Evolutionary conservation across 2,113 vertebrate genomes (phyloP), one percentile per base, ranked within the genome.

Genomic region (Ctenomys sociabilis): DNA sequence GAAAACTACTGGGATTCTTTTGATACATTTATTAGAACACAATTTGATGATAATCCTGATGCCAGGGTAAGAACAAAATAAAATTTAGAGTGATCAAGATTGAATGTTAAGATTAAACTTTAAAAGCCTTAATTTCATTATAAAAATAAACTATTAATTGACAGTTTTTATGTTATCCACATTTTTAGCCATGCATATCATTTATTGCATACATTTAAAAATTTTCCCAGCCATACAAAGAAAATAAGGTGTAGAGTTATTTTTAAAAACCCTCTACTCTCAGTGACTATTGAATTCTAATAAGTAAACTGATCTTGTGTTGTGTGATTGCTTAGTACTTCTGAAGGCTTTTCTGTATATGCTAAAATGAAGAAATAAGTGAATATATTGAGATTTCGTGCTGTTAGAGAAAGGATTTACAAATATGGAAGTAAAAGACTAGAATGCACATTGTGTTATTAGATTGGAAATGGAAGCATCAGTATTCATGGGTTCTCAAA

Each of bases 1-100:
- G 98, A 98, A 94, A 97, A 96, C 93, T 73, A 98, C 88, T 99
- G 98, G 98, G 98, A 99, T 92, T 95, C 96, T 90, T 99, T 99
- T 96, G 98, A 99, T 96, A 97, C 97, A 54, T 99, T 99, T 97
- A 86, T 99, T 95, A 98, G 97, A 97, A 97, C 98, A 78, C 98
- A 99, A 80, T 99, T 99, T 97, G 98, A 99, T 59, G 99, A 98
- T 93, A 99, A 98, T 94, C 91, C 49, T 32, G 97, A 98, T 92
- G 98, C 98, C 52, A 99, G 99, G 98, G 98, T 99, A 98, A 97
- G 97, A 82, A 57, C 61, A 40, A 90, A 95, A 77, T 91, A 49
- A 82, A 82, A 72, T 68, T 68, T 54, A 54, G 85, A 21, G 24
- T 80, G 21, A 13, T 93, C 49, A 49, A 49, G 10, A 85, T 93